Evolutionary conservation across 2,888 invertebrate genomes (phyloP), one percentile per base, ranked within the genome.

Genomic region (Sarcophaga variegata): DNA sequence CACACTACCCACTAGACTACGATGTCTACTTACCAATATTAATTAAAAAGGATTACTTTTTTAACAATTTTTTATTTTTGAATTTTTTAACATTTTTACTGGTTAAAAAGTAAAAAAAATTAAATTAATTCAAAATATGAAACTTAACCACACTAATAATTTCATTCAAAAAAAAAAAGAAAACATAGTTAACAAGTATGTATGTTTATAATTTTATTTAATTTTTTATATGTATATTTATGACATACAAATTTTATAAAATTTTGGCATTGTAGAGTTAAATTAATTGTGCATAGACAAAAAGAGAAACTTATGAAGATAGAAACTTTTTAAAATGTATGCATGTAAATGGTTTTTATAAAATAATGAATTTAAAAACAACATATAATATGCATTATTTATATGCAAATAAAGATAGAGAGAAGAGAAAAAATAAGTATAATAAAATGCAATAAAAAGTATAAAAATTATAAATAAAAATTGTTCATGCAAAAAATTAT

Each of bases 401-500:
- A 17, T 59, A 71, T 77, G 59, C 20, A 82, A 76, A 70, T 64
- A 22, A 2, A 25, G 60, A 27, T 2, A 25, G 49, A 27, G 62
- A 81, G 54, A 60, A 22, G 45, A 49, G 25, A n/a, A 81, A 85
- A 67, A 49, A 83, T 83, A 82, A 63, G 54, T 71, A 76, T 76
- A 59, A 76, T 70, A 70, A 59, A 17, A 59, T 59, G 25, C 69
- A 62, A 59, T 63, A 70, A 76, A 59, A 83, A 67, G 2, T 37
- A 63, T 67, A 67, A 74, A 62, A 63, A 59, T 76, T 8, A 47
- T 76, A 63, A 69, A 76, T 80, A 80, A 84, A 12, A 17, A 80
- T 66, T 84, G 79, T 76, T 80, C 80, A 76, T 66, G 70, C 75
- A 80, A 80, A 71, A 77, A 60, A 47, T 72, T 72, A 66, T 59